Percentiles rank a stretch among this genome's conserved stretches.
These are phyloP conservation scores for Astreopora myriophthalma DNA, from an alignment of 64 coral and sea anemone genomes.

Conservation along the genomic window DNA sequence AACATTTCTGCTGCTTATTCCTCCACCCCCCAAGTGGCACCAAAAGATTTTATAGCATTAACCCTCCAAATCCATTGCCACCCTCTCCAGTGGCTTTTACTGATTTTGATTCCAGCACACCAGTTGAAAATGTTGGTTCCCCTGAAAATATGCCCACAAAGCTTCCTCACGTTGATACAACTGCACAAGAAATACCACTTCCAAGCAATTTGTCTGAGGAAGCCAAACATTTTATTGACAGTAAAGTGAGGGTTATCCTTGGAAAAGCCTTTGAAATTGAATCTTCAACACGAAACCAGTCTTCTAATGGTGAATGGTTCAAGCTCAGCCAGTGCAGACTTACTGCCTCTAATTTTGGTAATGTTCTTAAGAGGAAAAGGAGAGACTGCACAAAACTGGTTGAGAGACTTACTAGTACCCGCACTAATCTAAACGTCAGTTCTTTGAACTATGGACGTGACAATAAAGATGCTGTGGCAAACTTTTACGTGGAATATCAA, in stretches of 20 bases:
- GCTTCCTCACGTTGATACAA: background rate
- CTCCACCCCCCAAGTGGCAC: too few species aligned
- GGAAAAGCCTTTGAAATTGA: slow-evolving; percentile 36
- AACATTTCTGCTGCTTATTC: too few species aligned
- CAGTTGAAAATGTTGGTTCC: too few species aligned
- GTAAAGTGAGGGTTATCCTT: slow-evolving; percentile 51
- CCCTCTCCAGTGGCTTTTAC: background rate
- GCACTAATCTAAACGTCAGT: slow-evolving; percentile 29
- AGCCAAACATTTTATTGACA: background rate
- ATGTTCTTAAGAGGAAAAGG: slow-evolving; percentile 56
- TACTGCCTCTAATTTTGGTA: slow-evolving; percentile 75
- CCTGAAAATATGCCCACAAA: background rate
- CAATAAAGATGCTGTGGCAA: slow-evolving; percentile 61
- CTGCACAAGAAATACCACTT: background rate
- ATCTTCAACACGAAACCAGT: slow-evolving; percentile 42
- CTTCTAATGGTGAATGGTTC: slow-evolving; percentile 47
- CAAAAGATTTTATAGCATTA: too few species aligned
- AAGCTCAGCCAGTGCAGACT: slow-evolving; percentile 49
- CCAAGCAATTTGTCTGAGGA: background rate
- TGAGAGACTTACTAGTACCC: slow-evolving; percentile 2
- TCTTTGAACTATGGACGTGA: slow-evolving; percentile 57
- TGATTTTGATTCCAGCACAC: background rate
- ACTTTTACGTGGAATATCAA: slow-evolving; percentile 57
- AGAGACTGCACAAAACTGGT: slow-evolving; percentile 62
- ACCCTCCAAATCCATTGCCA: background rate